Conservation (phyloP, 2,797 vertebrate genomes). For the Buceros bicornis region DNA sequence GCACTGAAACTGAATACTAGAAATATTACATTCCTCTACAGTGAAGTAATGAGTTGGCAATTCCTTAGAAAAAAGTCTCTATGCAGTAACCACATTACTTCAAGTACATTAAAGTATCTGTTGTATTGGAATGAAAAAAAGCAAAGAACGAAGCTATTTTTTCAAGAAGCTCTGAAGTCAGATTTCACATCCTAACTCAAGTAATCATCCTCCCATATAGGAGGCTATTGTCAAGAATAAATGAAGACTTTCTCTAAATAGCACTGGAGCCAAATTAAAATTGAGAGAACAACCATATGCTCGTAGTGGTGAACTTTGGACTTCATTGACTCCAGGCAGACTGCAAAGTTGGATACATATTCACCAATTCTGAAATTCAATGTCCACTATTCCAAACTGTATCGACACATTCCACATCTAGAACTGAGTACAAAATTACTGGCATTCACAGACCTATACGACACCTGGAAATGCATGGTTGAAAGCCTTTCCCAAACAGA, state of each 20-base stretch:
- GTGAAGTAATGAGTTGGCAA: slow-evolving; percentile 29
- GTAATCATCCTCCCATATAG: neutral
- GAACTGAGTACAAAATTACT: neutral
- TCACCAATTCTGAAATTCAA: neutral
- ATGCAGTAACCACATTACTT: neutral
- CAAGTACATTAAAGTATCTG: neutral
- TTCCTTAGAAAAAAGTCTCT: neutral
- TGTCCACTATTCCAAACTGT: neutral
- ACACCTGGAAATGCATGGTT: neutral
- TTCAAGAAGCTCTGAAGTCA: neutral
- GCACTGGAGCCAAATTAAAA: neutral
- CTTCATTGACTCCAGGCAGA: neutral
- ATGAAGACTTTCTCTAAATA: neutral
- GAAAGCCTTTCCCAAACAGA: neutral
- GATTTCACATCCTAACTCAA: neutral
- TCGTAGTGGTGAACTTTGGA: neutral
- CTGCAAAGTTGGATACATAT: fast-evolving
- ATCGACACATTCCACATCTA: neutral
- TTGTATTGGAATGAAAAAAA: slow-evolving; percentile 1
- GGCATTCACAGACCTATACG: fast-evolving
- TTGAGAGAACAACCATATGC: neutral
- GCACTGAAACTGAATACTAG: slow-evolving; percentile 25
- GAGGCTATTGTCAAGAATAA: neutral
- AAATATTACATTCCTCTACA: slow-evolving; percentile 59
- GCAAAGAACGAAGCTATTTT: neutral